Evolutionary conservation across 2,113 vertebrate species (phyloP).

Genomic region (Speoplatyrhinus poulsoni): DNA sequence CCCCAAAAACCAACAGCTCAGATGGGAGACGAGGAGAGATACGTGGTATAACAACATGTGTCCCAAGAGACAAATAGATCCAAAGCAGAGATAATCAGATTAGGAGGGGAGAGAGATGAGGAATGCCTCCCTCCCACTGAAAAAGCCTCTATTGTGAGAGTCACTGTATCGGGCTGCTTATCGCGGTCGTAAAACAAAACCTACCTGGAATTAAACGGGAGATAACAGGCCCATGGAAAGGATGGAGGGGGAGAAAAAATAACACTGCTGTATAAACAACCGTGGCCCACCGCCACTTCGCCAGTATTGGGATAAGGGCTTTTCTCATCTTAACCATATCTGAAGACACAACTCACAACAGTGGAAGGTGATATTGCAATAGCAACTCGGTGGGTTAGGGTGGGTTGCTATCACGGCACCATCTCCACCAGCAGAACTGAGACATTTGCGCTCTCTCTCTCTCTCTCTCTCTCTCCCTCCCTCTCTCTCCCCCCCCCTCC

Average conservation of each 20-base stretch:
- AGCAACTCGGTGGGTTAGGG: background rate
- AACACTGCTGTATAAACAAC: conserved; percentile 18
- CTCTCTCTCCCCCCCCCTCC: background rate
- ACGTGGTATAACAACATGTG: background rate
- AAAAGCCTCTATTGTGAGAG: conserved; percentile 6
- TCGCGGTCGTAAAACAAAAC: conserved; percentile 19
- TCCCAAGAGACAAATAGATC: background rate
- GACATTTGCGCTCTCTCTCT: conserved; percentile 10
- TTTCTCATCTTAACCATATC: conserved; percentile 20
- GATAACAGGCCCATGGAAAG: background rate
- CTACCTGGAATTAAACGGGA: conserved; percentile 4
- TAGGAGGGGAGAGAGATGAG: background rate
- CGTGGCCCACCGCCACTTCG: background rate
- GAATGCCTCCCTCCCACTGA: conserved; percentile 5
- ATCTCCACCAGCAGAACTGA: conserved; percentile 18
- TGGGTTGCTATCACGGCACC: conserved; percentile 35
- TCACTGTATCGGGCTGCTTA: conserved; percentile 18
- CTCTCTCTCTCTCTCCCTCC: background rate
- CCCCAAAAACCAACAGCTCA: background rate
- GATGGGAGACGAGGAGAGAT: background rate
- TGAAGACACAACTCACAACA: conserved; percentile 7
- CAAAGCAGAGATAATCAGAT: conserved; percentile 15
- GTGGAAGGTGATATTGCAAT: background rate
- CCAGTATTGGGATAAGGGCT: conserved; percentile 8
- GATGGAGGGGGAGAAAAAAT: background rate